Evolutionary conservation across 2,113 vertebrate species (phyloP).

Genomic region (Pseudopodoces humilis): DNA sequence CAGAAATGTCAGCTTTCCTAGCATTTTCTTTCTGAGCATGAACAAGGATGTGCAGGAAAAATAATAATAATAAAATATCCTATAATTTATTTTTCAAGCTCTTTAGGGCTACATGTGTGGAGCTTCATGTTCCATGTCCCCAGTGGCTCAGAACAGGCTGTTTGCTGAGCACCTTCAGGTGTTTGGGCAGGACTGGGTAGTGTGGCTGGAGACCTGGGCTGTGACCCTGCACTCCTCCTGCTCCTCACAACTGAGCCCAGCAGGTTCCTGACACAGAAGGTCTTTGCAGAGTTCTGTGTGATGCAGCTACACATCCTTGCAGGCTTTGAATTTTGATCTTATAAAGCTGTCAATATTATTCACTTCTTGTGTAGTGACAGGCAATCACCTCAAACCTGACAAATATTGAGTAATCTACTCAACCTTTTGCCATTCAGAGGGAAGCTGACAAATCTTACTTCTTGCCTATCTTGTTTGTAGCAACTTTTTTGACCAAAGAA

Average conservation of each 20-base stretch:
- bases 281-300: neutral
- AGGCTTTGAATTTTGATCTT: slow-evolving; percentile 21
- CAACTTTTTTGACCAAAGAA: slow-evolving; percentile 15
- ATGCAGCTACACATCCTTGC: neutral
- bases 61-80: neutral
- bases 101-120: neutral
- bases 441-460: slow-evolving; percentile 32
- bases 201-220: rapidly evolving
- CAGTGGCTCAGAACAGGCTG: neutral
- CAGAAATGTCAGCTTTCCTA: neutral
- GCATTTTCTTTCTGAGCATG: neutral
- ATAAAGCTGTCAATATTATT: slow-evolving; percentile 41
- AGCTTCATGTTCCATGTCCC: neutral
- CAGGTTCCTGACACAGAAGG: neutral
- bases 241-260: neutral
- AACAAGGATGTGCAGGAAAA: neutral
- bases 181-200: neutral
- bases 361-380: slow-evolving; percentile 26
- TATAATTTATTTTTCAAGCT: neutral
- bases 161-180: neutral
- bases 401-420: slow-evolving; percentile 47
- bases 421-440: slow-evolving; percentile 31
- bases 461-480: slow-evolving; percentile 27
- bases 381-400: slow-evolving; percentile 41
- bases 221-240: neutral